Conservation (phyloP, 2,888 invertebrate species). For the Cenopis cana region DNA sequence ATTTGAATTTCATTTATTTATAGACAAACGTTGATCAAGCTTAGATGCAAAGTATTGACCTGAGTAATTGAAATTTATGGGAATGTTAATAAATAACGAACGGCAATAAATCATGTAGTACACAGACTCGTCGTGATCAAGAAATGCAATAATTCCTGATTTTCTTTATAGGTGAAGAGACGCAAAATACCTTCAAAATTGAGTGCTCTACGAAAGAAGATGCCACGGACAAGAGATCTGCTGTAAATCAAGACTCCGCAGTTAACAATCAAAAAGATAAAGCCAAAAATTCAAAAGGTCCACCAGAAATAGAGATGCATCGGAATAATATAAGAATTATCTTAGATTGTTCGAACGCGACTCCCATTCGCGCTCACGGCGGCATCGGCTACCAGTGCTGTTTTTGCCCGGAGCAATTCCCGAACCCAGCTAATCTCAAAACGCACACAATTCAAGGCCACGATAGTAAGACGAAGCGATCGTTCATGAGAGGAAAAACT, state of each 20-base stretch:
- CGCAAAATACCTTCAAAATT: constrained; percentile 28
- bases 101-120: background rate
- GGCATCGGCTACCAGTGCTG: constrained; percentile 62
- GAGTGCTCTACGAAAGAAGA: constrained; percentile 35
- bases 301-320: constrained; percentile 59
- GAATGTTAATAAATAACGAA: background rate
- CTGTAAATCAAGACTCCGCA: constrained; percentile 17
- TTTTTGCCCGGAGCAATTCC: constrained; percentile 56
- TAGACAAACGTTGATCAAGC: no score
- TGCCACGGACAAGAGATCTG: constrained; percentile 3
- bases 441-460: constrained; percentile 56
- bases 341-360: constrained; percentile 62
- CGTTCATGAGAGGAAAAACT: constrained; percentile 56
- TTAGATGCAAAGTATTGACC: no score
- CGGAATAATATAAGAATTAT: constrained; percentile 57
- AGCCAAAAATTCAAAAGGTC: constrained; percentile 46
- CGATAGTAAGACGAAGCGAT: constrained; percentile 50
- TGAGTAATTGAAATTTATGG: background rate
- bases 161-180: constrained; percentile 46
- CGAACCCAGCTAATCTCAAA: constrained; percentile 58
- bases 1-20: no score
- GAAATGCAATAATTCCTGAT: constrained; percentile 46
- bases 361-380: constrained; percentile 58
- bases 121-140: constrained; percentile 49
- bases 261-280: constrained; percentile 35